phyloP scores from a whole-genome alignment of 1,140 invertebrate genomes.

The Cataglyphis hispanica region DNA sequence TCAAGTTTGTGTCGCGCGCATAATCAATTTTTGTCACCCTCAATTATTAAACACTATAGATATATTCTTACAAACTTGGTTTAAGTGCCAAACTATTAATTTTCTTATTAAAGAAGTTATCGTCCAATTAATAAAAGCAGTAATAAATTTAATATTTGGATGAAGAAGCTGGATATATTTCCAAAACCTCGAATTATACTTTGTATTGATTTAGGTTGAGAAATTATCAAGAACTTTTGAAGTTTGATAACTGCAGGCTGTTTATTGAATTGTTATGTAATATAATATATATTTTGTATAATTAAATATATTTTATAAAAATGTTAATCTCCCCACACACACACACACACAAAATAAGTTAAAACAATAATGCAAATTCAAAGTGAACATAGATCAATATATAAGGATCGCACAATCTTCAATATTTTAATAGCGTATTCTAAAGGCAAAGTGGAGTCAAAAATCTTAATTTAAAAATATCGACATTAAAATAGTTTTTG shows the following conservation, averaged over 20 bases:
- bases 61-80: conserved; percentile 12
- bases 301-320: no score
- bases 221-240: conserved; percentile 20
- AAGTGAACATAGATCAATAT: background rate
- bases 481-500: no score
- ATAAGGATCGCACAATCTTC: no score
- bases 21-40: conserved; percentile 23
- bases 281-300: no score
- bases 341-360: no score
- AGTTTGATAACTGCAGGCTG: background rate
- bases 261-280: background rate
- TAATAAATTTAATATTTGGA: conserved; percentile 23
- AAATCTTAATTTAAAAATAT: no score
- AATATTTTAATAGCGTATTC: no score
- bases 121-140: background rate
- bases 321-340: no score
- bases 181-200: background rate
- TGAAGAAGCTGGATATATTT: conserved; percentile 7
- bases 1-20: background rate
- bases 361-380: background rate
- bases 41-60: conserved; percentile 8
- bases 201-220: background rate
- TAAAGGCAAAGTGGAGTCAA: no score
- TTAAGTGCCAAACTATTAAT: conserved; percentile 2
- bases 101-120: conserved; percentile 34